Base-by-base conservation (phyloP, 2,888 invertebrate genomes). In the Lordiphosa andalusiaca region DNA sequence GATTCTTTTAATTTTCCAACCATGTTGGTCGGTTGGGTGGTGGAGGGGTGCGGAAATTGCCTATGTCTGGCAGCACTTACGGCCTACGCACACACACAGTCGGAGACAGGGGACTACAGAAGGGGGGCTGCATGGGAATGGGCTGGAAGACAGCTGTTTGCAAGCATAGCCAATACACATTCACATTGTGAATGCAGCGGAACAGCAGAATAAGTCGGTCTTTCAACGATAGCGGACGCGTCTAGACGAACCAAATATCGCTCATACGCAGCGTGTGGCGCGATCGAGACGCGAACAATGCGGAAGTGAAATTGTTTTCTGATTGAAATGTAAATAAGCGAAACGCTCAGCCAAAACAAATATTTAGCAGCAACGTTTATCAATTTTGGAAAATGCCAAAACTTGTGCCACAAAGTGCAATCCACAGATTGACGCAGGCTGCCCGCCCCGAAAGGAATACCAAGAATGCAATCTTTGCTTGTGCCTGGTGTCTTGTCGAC, bases 1-100 rank as follows among this genome's bases (percentile, higher is more conserved):
- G 85, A 75, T 83, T 81, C 80, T 81, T 81, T 84, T 81, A 81
- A 82, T 62, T 82, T 81, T 81, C 85, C 80, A 84, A 58, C 69
- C 30, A 6, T 6, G 25, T 25, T 25, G 6, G 25, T 25, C 25
- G 25, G 25, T 6, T 16, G 16, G 6, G 12, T 13, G 16, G 16
- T 7, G 39, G 40, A 12, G 16, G 6, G 12, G 13, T 13, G 16
- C 7, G 39, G 40, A 12, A 35, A 53, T 25, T 38, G 40, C 30
- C 50, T 51, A 10, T 71, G 83, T 69, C 81, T 76, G 58, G 64
- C 69, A 69, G 69, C 76, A 66, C 80, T 83, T 80, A 56, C 65
- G 55, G 84, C 77, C 84, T 78, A 78, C 77, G 77, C 84, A 76
- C 64, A 69, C 67, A 38, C 57, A n/a, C 44, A 16, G 16, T 2